These are phyloP conservation scores for Drosophila sproati DNA, from an alignment of 1,140 invertebrate species.

Conservation along the genomic window DNA sequence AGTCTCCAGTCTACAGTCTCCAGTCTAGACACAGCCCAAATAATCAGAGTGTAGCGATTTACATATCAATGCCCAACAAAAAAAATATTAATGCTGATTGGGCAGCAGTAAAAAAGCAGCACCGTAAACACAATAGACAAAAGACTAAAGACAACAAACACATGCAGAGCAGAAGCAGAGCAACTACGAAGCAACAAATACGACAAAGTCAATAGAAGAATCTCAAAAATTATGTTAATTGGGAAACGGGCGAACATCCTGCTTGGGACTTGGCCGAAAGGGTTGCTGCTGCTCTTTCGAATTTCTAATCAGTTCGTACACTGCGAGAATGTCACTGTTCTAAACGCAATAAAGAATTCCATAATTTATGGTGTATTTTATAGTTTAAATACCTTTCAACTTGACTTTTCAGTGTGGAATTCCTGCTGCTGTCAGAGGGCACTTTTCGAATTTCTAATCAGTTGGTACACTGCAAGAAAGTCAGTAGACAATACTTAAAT, in stretches of 20 bases:
- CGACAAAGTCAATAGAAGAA: conserved; percentile 40
- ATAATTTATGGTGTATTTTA: too few relatives aligned
- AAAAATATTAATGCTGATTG: conserved; percentile 51
- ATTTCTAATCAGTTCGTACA: conserved; percentile 49
- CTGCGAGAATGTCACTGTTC: background rate
- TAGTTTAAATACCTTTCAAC: too few relatives aligned
- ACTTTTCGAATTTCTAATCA: conserved; percentile 53
- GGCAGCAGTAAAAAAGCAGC: conserved; percentile 28
- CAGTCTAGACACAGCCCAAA: conserved; percentile 14
- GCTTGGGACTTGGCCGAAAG: conserved; percentile 54
- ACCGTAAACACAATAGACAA: background rate
- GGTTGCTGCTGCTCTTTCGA: conserved; percentile 52
- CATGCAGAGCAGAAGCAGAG: conserved; percentile 5
- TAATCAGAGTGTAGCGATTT: conserved; percentile 56
- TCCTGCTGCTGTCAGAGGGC: conserved; percentile 14
- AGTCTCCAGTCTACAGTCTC: conserved; percentile 1
- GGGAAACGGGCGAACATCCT: conserved; percentile 52
- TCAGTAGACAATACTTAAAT: background rate
- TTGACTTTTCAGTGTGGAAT: background rate
- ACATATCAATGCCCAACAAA: conserved; percentile 59
- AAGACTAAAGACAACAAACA: conserved; percentile 19
- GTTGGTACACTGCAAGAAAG: conserved; percentile 11
- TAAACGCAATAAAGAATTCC: too few relatives aligned
- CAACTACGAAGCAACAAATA: conserved; percentile 45
- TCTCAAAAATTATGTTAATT: conserved; percentile 62